Evolutionary conservation across 2,113 vertebrate species (phyloP), one percentile per base, ranked within the genome.

Genomic region (Nerophis lumbriciformis): DNA sequence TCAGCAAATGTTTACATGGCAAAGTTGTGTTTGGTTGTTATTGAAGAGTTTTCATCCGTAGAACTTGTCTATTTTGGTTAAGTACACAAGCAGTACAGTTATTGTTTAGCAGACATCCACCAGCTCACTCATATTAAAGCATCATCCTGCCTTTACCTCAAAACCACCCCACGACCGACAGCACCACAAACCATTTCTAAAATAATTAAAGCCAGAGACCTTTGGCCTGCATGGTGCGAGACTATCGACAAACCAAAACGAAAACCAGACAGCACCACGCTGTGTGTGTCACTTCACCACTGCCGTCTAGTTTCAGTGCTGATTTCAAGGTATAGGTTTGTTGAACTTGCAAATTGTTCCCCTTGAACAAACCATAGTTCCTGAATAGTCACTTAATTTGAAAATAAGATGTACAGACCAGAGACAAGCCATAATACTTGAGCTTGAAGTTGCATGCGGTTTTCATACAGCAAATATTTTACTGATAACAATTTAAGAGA

Each of bases 161-260:
- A 72, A 82, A 74, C 71, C 71, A 76, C 72, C 72, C 48, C 44
- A 44, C 65, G 64, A 68, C 68, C 3, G 60, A 52, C 35, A 63
- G 56, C 13, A 8, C 68, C 57, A 4, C 28, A 68, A 54, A 58
- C 45, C 1, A 48, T 28, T 28, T 28, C 61, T 59, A 13, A 76
- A 21, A 71, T 73, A 76, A 75, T 85, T 56, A 66, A 55, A 59
- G 45, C 35, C 61, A 66, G 53, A 81, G 70, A 85, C 87, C 86
- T 86, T 87, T 83, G 84, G 66, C 83, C 81, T 80, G 87, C 75
- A 87, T 81, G 82, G 70, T 73, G 71, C 14, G 79, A 81, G 69
- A 75, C 68, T 74, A 74, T 81, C 66, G 60, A 61, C 44, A 37
- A 76, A 77, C 70, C 68, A 72, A 67, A 74, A 68, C 65, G 57